These are phyloP conservation scores for human DNA, from an alignment of 2,113 vertebrate species.

Conservation along the genomic window GRCh38 chr17:57238001-57238500, in stretches of 20 bases:
- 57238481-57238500: slow-evolving; percentile 4
- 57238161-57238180: no score
- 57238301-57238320: slow-evolving; percentile 13
- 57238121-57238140: no score
- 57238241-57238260: not conserved
- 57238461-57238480: not conserved
- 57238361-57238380: not conserved
- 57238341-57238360: not conserved
- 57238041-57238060: no score
- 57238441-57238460: not conserved
- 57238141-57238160: no score
- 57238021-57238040: no score
- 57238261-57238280: not conserved
- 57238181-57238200: no score
- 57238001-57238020: no score
- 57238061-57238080: no score
- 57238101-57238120: no score
- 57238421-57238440: not conserved
- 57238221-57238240: no score
- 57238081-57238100: no score
- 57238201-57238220: no score
- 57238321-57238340: slow-evolving; percentile 28
- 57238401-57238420: not conserved
- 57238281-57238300: not conserved
- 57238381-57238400: not conserved